Conservation (phyloP, 1,140 invertebrate genomes). For the Drosophila lacteicornis region DNA sequence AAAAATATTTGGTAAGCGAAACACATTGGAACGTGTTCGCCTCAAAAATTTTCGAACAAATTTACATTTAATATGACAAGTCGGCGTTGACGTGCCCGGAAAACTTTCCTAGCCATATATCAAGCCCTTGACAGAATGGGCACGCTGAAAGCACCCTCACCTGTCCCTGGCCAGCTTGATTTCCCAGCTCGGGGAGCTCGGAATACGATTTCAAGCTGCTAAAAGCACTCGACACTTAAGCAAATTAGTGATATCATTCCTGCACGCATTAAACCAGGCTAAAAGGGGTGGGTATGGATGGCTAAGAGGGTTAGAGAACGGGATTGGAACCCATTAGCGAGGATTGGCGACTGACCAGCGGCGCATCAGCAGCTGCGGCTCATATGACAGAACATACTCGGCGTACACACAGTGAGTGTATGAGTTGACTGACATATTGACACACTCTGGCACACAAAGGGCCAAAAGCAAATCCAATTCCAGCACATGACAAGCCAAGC, state of each 20-base stretch:
- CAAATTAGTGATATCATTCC: slow-evolving; percentile 47
- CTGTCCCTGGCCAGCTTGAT: background rate
- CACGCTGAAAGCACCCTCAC: background rate
- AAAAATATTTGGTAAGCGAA: slow-evolving; percentile 59
- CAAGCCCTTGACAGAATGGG: slow-evolving; percentile 11
- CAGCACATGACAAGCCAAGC: slow-evolving; percentile 25
- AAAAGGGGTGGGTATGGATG: background rate
- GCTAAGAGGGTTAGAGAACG: slow-evolving; percentile 8
- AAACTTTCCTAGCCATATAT: slow-evolving; percentile 15
- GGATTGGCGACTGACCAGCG: slow-evolving; percentile 55
- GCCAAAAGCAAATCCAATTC: slow-evolving; percentile 34
- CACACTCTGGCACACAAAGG: slow-evolving; percentile 39
- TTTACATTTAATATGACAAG: slow-evolving; percentile 75
- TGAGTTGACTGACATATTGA: slow-evolving; percentile 65
- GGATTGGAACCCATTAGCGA: slow-evolving; percentile 57
- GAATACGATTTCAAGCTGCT: slow-evolving; percentile 21
- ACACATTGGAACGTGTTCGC: slow-evolving; percentile 44
- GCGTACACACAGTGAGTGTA: background rate
- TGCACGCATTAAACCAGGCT: slow-evolving; percentile 20
- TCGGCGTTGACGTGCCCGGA: slow-evolving; percentile 32
- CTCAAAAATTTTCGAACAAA: slow-evolving; percentile 51
- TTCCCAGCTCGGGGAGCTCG: background rate
- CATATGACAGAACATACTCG: slow-evolving; percentile 31
- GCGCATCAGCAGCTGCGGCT: slow-evolving; percentile 44
- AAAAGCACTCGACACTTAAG: slow-evolving; percentile 45